Evolutionary conservation across 2,797 vertebrate species (phyloP), one percentile per base, ranked within the genome.

Genomic region (Pelobates cultripes): DNA sequence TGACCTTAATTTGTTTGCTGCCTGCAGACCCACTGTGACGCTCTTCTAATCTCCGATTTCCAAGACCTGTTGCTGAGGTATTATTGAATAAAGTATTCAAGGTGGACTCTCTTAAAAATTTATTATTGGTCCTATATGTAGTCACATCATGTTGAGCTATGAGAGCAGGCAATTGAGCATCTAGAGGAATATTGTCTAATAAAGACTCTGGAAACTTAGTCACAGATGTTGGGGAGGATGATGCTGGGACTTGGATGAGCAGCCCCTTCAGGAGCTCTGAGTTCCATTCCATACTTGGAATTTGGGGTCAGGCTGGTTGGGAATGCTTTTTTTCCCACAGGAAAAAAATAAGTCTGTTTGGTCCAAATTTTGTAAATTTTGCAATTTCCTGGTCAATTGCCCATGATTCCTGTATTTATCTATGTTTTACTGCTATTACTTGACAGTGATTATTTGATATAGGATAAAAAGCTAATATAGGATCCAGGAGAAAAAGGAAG

Each of bases 261-360:
- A 3, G 80, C 17, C 40, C 85, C 87, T 70, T 88, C 82, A 0
- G 82, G 77, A 75, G 85, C 82, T 1, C 47, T 88, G 68, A 76
- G 66, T 0, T 4, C 71, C 1, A 85, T 28, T 71, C 78, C 0
- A 0, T 86, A 80, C 73, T 78, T 13, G 0, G 68, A 15, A 70
- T 3, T 13, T 0, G 86, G 67, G 1, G 86, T 66, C 0, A 87
- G 68, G 28, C 84, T 86, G 0, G 89, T 84, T 4, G 81, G 8
- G 3, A 74, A 82, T n/a, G 89, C 69, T n/a, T 78, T 94, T 97
- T 88, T 94, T 95, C 88, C 94, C 90, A 17, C 98, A 99, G 61
- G 97, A 97, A n/a, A n/a, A n/a, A n/a, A n/a, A n/a, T n/a, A n/a
- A n/a, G n/a, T n/a, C n/a, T n/a, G n/a, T n/a, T n/a, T n/a, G n/a